phyloP scores from a whole-genome alignment of 2,113 vertebrate genomes.

The Zosterops pallidus region DNA sequence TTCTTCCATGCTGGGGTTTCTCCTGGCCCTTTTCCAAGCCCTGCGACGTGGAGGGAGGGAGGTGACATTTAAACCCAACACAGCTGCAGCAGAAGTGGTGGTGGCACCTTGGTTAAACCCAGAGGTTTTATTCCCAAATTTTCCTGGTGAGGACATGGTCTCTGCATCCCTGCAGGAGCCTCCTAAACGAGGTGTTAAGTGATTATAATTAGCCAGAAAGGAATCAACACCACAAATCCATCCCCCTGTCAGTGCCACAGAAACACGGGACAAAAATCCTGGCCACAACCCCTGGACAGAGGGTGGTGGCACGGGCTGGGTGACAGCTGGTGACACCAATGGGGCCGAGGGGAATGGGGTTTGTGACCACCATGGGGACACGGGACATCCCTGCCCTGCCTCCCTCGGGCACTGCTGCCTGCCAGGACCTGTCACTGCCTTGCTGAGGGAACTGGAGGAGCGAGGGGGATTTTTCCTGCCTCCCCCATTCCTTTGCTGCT shows the following conservation, averaged over 20 bases:
- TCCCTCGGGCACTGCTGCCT: neutral
- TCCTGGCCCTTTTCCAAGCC: slow-evolving; percentile 11
- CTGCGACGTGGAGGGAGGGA: neutral
- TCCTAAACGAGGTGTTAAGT: neutral
- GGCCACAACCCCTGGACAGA: accelerated
- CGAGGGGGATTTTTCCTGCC: neutral
- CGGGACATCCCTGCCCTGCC: neutral
- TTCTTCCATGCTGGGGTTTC: neutral
- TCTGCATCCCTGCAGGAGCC: neutral
- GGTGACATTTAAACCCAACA: neutral
- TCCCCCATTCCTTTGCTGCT: neutral
- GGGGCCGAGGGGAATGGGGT: accelerated
- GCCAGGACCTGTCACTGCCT: neutral
- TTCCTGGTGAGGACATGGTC: neutral
- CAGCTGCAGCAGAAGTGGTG: neutral
- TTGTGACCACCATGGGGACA: neutral
- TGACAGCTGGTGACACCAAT: neutral
- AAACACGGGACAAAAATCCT: neutral
- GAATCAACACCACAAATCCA: neutral
- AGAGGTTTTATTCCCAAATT: neutral
- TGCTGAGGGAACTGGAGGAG: neutral
- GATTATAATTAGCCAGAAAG: neutral
- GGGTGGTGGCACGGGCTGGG: neutral
- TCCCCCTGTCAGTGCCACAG: neutral
- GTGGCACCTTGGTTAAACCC: neutral